phyloP scores from a whole-genome alignment of 1,140 invertebrate genomes.

The Pectinophora gossypiella region DNA sequence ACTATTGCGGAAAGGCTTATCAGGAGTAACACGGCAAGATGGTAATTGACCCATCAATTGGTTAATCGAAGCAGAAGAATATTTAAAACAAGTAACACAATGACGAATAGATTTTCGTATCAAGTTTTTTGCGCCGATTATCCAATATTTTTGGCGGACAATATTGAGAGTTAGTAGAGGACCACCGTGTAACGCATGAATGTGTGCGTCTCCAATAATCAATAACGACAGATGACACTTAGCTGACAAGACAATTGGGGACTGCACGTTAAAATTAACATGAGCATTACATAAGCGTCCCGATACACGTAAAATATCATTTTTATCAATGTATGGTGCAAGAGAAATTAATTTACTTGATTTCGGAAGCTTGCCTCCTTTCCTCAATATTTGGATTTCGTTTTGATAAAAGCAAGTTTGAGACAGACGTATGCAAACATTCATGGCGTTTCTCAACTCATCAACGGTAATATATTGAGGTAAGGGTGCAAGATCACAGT shows the following conservation, averaged over 20 bases:
- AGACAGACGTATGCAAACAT: no score
- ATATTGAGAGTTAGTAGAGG: background rate
- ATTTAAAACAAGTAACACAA: constrained; percentile 13
- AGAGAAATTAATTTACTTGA: no score
- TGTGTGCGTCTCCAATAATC: constrained; percentile 2
- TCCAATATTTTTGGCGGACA: constrained; percentile 6
- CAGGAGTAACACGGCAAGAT: background rate
- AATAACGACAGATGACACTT: no score
- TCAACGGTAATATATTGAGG: no score
- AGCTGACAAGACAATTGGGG: constrained; percentile 4
- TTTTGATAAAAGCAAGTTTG: no score
- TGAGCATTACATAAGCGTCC: no score
- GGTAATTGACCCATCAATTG: constrained; percentile 18
- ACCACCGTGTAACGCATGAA: constrained; percentile 2
- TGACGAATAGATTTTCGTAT: constrained; percentile 3
- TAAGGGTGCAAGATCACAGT: no score
- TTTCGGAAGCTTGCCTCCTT: no score
- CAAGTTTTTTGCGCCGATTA: constrained; percentile 8
- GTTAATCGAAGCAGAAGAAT: background rate
- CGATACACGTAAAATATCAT: no score
- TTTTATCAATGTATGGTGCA: no score
- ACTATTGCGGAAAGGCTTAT: background rate
- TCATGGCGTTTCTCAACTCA: no score
- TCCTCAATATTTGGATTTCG: no score
- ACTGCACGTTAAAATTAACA: constrained; percentile 1